These are phyloP conservation scores for Platycercus adscitus DNA, from an alignment of 2,113 vertebrate species.

Conservation along the genomic window DNA sequence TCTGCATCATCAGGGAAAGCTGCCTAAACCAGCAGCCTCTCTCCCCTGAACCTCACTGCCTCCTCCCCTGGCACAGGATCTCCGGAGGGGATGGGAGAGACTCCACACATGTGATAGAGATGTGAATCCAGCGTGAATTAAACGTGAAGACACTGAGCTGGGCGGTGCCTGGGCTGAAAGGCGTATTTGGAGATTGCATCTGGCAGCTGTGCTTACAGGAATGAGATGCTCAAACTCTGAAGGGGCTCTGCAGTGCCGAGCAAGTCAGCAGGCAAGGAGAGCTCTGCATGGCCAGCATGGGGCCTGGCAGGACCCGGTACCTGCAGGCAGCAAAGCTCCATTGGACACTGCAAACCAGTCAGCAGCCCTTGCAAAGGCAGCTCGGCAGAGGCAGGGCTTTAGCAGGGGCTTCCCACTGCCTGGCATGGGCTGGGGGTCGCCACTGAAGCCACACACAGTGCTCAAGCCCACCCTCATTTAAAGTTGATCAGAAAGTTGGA, in stretches of 20 bases:
- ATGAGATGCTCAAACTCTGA: neutral
- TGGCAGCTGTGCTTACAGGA: neutral
- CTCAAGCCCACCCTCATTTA: accelerated
- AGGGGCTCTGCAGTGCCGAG: constrained; percentile 3
- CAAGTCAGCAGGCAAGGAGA: neutral
- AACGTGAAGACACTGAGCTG: neutral
- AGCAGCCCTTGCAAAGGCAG: neutral
- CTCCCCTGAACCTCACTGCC: neutral
- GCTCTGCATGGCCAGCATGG: neutral
- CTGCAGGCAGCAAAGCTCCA: neutral
- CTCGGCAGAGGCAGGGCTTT: neutral
- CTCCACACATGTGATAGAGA: neutral
- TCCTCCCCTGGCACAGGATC: accelerated
- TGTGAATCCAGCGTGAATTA: neutral
- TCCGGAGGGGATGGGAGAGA: neutral
- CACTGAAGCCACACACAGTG: accelerated
- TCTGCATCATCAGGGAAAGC: neutral
- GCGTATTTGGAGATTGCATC: neutral
- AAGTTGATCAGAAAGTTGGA: constrained; percentile 15
- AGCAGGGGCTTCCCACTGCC: neutral
- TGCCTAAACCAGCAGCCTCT: neutral
- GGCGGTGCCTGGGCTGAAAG: neutral
- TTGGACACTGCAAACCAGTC: neutral
- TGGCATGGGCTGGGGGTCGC: neutral
- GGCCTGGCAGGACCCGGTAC: neutral